phyloP scores from a whole-genome alignment of 35 echinoderm and acorn worm species.

The Ophioderma brevispina region DNA sequence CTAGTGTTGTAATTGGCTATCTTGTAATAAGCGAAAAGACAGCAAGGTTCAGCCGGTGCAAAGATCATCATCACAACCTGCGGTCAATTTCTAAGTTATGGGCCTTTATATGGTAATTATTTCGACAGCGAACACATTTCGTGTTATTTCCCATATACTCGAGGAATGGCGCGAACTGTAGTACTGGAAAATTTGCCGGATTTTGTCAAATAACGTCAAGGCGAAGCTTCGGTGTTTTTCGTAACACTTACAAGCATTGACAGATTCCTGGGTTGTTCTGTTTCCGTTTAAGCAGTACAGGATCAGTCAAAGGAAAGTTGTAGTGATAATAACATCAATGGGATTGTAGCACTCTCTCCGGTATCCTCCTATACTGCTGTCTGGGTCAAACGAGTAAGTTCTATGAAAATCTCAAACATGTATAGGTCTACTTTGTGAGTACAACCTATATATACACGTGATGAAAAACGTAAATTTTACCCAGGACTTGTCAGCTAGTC shows the following conservation, averaged over 20 bases:
- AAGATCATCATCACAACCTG: conserved; percentile 48
- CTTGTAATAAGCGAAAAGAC: neutral
- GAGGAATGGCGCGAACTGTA: neutral
- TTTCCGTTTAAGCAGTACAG: conserved; percentile 13
- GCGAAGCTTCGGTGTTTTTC: conserved; percentile 18
- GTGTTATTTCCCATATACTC: neutral
- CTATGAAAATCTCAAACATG: neutral
- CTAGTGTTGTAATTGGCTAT: conserved; percentile 40
- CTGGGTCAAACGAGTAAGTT: neutral
- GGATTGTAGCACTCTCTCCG: neutral
- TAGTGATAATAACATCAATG: neutral
- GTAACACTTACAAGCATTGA: conserved; percentile 7
- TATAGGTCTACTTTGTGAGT: neutral
- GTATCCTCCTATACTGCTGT: neutral
- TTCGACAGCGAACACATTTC: neutral
- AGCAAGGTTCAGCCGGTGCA: neutral
- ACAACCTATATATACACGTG: neutral
- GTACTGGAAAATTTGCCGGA: neutral
- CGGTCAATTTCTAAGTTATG: conserved; percentile 62
- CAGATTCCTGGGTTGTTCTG: neutral
- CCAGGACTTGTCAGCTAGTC: neutral
- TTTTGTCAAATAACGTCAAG: neutral
- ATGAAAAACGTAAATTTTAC: neutral
- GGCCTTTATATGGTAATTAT: conserved; percentile 17
- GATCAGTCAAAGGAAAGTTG: neutral